Base-by-base conservation (phyloP, 2,888 invertebrate species). In the Cybosia mesomella region DNA sequence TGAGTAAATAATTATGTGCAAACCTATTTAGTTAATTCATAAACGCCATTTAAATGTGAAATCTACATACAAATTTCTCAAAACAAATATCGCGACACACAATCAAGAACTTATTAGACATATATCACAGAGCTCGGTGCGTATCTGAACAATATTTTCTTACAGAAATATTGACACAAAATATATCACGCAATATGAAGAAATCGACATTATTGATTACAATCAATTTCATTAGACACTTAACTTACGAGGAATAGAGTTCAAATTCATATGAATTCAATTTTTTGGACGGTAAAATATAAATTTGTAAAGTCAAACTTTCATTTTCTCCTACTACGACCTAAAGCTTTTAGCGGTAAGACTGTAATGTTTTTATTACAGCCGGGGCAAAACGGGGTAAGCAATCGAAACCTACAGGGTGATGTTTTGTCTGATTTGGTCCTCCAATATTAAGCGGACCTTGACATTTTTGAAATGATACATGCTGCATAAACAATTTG, bases 311-410 rank as follows among this genome's bases (percentile, higher is more conserved):
- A 64, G 67, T 43, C 67, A 68, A 73, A 73, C 71, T 74, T 72
- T 73, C 76, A 74, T 79, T 79, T 74, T 81, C 70, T 66, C 57
- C 58, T 67, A 81, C 68, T 73, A 75, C 75, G 71, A 74, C 69
- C 74, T 77, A 72, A 82, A 77, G 76, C 82, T 80, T 77, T 80
- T 76, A 82, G 79, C 67, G 68, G 72, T 66, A 68, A 71, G 75
- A 39, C 67, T 64, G 78, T 76, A 71, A 82, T 82, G 78, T 72
- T 80, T 77, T 80, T 82, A 82, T 76, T 82, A 74, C 67, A 39
- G 67, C 69, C 60, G 32, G 49, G 60, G 70, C 59, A 66, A 58
- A 70, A 57, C 55, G 67, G 34, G 62, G 34, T 36, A 59, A 69
- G 67, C 66, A 73, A 71, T 67, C 58, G 71, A 58, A 68, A 72